Evolutionary conservation across 2,888 invertebrate species (phyloP), one percentile per base, ranked within the genome.

Genomic region (Cryptophagus acutangulus): DNA sequence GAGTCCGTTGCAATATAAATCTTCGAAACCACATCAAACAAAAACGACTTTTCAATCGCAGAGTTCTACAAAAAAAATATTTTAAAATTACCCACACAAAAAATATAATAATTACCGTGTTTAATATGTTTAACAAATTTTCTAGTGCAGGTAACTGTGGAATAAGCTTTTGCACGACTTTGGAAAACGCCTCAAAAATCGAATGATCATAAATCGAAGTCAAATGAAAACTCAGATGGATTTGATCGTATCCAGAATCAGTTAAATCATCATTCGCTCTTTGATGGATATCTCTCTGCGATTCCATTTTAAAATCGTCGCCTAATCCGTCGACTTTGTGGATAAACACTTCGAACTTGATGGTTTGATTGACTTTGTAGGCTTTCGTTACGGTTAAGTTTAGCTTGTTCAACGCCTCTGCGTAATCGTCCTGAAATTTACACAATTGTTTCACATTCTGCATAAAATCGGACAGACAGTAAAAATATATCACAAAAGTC

Each of bases 1-100:
- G 93, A 93, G 71, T 99, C 99, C 1, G 99, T 99, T n/a, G 99
- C 99, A 55, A 99, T 95, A 71, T 99, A 99, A 57, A 99, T 99
- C 75, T 92, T 92, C 3, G 91, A 91, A n/a, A 96, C 92, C 16
- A 99, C 96, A 74, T 99, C 99, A 73, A 99, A 99, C 28, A 99
- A 78, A 74, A 99, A 99, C 42, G 97, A 97, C 67, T 99, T 99
- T 68, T 99, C 99, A 63, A 99, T 95, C 31, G 93, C 95, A 8
- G 97, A 99, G 72, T 96, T 97, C 95, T 96, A 71, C 35, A 76
- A 76, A 49, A 44, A 48, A 49, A 39, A 29, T 3, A 26, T 6
- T 26, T n/a, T n/a, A n/a, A 26, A 31, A 31, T 31, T 31, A 12
- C n/a, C 31, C 15, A 31, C 3, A 15, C 12, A 15, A 5, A 15